Evolutionary conservation across 2,113 vertebrate genomes (phyloP), one percentile per base, ranked within the genome.

Genomic region (Clarias macrocephalus): DNA sequence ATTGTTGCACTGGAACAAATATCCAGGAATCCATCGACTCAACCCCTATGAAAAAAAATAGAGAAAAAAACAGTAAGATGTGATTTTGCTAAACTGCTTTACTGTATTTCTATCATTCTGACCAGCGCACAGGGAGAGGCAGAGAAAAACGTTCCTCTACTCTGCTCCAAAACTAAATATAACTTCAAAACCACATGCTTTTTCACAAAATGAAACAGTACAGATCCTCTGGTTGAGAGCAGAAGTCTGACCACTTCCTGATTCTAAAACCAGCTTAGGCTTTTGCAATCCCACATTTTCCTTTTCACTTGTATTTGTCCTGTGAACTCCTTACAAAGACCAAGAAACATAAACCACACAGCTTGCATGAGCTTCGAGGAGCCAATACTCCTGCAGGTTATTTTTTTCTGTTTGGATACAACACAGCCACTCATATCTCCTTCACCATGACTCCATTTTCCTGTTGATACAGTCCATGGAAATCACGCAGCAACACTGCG

Each of bases 401-500:
- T 77, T 82, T 82, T 63, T 48, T 48, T 33, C 33, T 25, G 23
- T 28, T 56, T 7, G 6, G 3, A 54, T 56, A 25, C 42, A 28
- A 54, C 0, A 2, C 12, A 23, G 3, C 54, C 59, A 12, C 70
- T 83, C 8, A 33, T 42, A 80, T 66, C 83, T 66, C 77, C 82
- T 28, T 65, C 68, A 79, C 65, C 89, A 25, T 80, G 28, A 54
- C 63, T 62, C 59, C 33, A 80, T 65, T 86, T 91, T 91, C 90
- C 90, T 89, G 88, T 89, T 87, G 87, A 89, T 87, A 66, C 48
- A 87, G 68, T 28, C 56, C 37, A 86, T 60, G 83, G 88, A 88
- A 87, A 82, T 77, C 80, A 77, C 63, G 33, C 70, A 80, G 89
- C 75, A 80, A 72, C 62, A 80, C 76, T 85, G 77, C 81, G 76